phyloP scores from a whole-genome alignment of 1,140 invertebrate genomes.

The Drosophila rufa region DNA sequence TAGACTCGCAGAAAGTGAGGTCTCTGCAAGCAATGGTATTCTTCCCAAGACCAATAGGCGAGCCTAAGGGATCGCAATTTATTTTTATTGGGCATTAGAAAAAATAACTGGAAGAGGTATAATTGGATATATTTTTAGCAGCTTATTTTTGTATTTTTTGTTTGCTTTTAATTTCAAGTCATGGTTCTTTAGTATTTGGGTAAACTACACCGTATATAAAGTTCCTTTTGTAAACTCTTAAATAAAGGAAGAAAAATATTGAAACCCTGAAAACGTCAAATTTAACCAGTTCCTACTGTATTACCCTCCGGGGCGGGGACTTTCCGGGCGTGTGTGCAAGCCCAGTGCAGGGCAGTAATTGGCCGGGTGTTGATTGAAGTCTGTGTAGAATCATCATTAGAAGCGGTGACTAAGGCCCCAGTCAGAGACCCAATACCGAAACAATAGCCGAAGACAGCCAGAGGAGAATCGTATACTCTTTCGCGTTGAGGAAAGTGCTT shows the following conservation, averaged over 20 bases:
- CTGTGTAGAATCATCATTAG: conserved; percentile 31
- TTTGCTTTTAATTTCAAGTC: too few relatives aligned
- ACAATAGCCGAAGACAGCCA: conserved; percentile 16
- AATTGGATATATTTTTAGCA: neutral
- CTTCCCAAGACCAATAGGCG: neutral
- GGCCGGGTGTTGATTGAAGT: conserved; percentile 6
- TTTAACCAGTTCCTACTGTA: neutral
- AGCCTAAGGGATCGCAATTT: neutral
- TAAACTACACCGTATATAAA: too few relatives aligned
- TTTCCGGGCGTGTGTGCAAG: conserved; percentile 16
- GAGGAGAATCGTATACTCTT: conserved; percentile 14
- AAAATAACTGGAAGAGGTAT: too few relatives aligned
- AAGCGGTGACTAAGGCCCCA: conserved; percentile 63
- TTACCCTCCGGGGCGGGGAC: neutral
- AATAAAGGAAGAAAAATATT: neutral
- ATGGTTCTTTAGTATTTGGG: too few relatives aligned
- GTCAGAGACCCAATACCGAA: conserved; percentile 19
- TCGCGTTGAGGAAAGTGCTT: conserved; percentile 32
- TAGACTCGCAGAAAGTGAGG: conserved; percentile 3
- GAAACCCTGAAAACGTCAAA: neutral
- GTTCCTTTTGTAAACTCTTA: neutral
- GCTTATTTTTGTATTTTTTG: too few relatives aligned
- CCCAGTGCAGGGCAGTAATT: conserved; percentile 22
- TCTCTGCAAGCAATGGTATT: neutral
- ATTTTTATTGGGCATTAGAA: too few relatives aligned